Conservation (phyloP, 2,797 vertebrate species). For the Acipenser ruthenus region DNA sequence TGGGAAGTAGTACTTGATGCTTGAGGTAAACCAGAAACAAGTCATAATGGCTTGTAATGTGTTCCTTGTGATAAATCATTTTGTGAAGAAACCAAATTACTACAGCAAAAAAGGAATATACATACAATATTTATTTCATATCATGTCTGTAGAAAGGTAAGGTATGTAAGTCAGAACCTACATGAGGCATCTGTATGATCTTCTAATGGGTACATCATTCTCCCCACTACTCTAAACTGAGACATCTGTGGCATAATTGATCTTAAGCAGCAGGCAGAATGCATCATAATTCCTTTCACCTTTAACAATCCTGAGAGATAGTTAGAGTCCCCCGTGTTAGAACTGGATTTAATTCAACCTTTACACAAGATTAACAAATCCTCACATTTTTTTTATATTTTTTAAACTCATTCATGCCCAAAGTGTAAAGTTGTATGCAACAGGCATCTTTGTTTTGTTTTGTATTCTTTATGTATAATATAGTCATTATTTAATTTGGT, state of each 20-base stretch:
- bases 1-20: slow-evolving; percentile 17
- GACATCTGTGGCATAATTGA: slow-evolving; percentile 25
- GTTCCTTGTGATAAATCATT: too few relatives aligned
- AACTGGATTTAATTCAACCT: slow-evolving; percentile 44
- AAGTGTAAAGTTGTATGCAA: slow-evolving; percentile 28
- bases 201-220: slow-evolving; percentile 2
- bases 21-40: slow-evolving; percentile 14
- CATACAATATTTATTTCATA: neutral
- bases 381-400: slow-evolving; percentile 30
- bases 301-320: slow-evolving; percentile 26
- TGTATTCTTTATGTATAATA: slow-evolving; percentile 39
- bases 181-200: slow-evolving; percentile 20
- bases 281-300: slow-evolving; percentile 36
- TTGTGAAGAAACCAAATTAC: too few relatives aligned
- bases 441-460: slow-evolving; percentile 15
- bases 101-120: too few relatives aligned
- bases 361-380: slow-evolving; percentile 29
- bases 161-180: slow-evolving; percentile 10
- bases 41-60: neutral
- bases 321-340: slow-evolving; percentile 31
- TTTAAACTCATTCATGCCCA: slow-evolving; percentile 30
- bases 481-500: slow-evolving; percentile 32
- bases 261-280: slow-evolving; percentile 25
- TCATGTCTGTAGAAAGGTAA: neutral
- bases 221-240: slow-evolving; percentile 15